phyloP scores from a whole-genome alignment of 1,140 invertebrate genomes.

The Sitophilus oryzae region DNA sequence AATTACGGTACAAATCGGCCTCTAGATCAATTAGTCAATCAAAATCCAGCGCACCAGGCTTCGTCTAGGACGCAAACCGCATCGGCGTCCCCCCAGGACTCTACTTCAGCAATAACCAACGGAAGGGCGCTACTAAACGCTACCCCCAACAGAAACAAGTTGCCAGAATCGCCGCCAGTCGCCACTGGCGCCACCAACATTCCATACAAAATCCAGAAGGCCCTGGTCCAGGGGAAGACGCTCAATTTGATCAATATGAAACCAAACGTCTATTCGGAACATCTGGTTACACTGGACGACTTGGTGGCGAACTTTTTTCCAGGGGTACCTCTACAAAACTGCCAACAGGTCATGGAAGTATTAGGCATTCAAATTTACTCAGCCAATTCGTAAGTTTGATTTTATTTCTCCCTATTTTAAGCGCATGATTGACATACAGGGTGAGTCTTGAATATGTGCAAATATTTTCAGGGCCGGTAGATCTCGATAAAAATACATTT shows the following conservation, averaged over 20 bases:
- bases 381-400: constrained; percentile 68
- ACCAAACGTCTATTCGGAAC: constrained; percentile 70
- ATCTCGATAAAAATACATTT: no score
- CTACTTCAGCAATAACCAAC: constrained; percentile 36
- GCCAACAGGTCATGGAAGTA: constrained; percentile 71
- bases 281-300: constrained; percentile 76
- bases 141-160: constrained; percentile 41
- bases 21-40: constrained; percentile 35
- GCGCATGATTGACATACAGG: neutral
- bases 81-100: constrained; percentile 6
- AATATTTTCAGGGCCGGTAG: no score
- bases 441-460: neutral
- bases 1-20: constrained; percentile 13
- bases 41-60: constrained; percentile 39
- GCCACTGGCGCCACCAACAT: constrained; percentile 53
- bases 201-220: constrained; percentile 69
- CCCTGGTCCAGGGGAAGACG: constrained; percentile 70
- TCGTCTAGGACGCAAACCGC: constrained; percentile 28
- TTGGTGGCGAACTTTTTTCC: constrained; percentile 76
- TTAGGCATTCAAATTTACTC: constrained; percentile 70
- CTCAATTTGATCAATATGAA: constrained; percentile 82
- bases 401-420: neutral
- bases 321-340: constrained; percentile 61
- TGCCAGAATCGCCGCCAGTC: constrained; percentile 54
- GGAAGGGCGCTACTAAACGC: constrained; percentile 45